phyloP scores from a whole-genome alignment of 2,888 invertebrate species.

The Hirtodrosophila confusa region DNA sequence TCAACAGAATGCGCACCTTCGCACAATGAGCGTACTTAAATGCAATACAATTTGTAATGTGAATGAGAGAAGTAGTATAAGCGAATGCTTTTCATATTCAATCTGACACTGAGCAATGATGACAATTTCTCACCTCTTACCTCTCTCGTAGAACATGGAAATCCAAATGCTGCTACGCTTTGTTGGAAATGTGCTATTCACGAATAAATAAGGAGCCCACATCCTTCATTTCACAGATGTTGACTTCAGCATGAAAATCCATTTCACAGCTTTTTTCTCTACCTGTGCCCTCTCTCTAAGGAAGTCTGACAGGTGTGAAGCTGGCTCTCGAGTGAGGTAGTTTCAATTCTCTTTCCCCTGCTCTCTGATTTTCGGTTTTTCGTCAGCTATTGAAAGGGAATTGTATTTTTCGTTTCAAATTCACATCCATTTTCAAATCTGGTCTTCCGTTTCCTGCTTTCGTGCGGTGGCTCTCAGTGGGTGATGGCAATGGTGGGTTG shows the following conservation, averaged over 20 bases:
- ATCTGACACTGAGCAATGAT: conserved; percentile 64
- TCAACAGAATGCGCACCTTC: conserved; percentile 14
- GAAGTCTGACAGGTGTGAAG: conserved; percentile 4
- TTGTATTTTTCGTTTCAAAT: conserved; percentile 43
- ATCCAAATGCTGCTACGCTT: conserved; percentile 31
- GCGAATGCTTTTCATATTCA: conserved; percentile 57
- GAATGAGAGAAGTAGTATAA: conserved; percentile 34
- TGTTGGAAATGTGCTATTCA: conserved; percentile 5
- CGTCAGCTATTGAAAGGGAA: conserved; percentile 36
- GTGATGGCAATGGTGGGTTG: conserved; percentile 1
- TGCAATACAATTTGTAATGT: conserved; percentile 50
- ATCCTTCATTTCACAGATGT: conserved; percentile 4
- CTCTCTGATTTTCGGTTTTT: conserved; percentile 9
- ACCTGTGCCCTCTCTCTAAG: background rate
- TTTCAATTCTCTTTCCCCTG: conserved; percentile 13
- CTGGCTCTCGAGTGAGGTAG: conserved; percentile 8
- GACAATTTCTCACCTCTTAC: conserved; percentile 48
- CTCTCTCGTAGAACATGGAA: conserved; percentile 14
- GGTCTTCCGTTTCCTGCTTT: conserved; percentile 20
- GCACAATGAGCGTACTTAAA: conserved; percentile 24
- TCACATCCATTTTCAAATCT: conserved; percentile 51
- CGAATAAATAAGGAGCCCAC: background rate
- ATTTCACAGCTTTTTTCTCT: conserved; percentile 9
- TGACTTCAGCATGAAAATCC: conserved; percentile 29
- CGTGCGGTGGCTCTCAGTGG: background rate